Conservation (phyloP, 2,113 vertebrate species). For the Engraulis encrasicolus region DNA sequence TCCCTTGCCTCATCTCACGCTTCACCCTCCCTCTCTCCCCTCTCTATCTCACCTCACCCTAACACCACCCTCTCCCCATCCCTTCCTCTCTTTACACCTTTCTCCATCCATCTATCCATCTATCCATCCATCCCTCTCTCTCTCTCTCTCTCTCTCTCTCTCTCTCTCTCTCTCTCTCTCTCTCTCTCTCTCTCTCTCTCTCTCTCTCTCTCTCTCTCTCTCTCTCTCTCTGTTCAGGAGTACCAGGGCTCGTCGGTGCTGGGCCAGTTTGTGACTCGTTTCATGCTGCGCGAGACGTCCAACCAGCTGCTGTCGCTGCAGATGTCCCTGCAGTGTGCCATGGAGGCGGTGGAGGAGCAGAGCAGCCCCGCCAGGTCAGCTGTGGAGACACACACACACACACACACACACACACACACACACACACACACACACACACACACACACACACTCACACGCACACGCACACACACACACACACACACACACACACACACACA, state of each 20-base stretch:
- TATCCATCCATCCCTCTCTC: neutral
- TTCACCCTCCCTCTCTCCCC: conserved; percentile 17
- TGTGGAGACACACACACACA: neutral
- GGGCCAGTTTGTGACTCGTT: conserved; percentile 96
- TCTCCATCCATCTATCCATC: too few species aligned
- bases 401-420: conserved; percentile 17
- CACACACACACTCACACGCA: neutral
- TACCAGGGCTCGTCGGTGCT: conserved; percentile 90
- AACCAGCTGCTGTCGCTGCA: conserved; percentile 92
- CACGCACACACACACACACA: neutral
- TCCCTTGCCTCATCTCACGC: neutral
- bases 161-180: conserved; percentile 24
- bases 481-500: conserved; percentile 8
- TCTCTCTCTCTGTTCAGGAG: conserved; percentile 71
- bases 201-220: neutral
- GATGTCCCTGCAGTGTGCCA: conserved; percentile 90
- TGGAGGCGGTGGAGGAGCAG: conserved; percentile 90
- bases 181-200: neutral
- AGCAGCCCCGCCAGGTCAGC: conserved; percentile 78
- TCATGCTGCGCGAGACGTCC: conserved; percentile 91
- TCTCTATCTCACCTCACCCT: neutral
- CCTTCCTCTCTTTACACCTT: conserved; percentile 21
- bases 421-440: conserved; percentile 16
- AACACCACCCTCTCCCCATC: too few species aligned
- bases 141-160: neutral